These are phyloP conservation scores for Drosophila obscura DNA, from an alignment of 1,140 invertebrate genomes.

Conservation along the genomic window DNA sequence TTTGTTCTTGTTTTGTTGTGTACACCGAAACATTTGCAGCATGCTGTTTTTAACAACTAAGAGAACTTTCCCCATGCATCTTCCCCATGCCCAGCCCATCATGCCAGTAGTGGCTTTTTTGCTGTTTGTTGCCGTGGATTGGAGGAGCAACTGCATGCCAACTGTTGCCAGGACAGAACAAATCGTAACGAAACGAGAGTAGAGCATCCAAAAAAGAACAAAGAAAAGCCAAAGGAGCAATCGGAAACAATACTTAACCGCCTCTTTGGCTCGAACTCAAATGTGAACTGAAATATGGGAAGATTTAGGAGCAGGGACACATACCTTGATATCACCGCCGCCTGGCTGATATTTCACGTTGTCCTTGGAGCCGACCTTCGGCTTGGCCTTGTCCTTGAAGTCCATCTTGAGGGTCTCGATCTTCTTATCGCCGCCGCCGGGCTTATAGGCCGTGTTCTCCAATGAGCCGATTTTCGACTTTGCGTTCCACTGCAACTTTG, in stretches of 20 bases:
- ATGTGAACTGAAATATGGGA: constrained; percentile 48
- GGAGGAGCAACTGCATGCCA: constrained; percentile 22
- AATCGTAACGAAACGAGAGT: constrained; percentile 43
- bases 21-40: constrained; percentile 39
- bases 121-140: constrained; percentile 13
- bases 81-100: constrained; percentile 55
- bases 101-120: constrained; percentile 39
- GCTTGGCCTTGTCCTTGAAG: constrained; percentile 95
- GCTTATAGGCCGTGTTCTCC: constrained; percentile 96
- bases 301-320: constrained; percentile 1
- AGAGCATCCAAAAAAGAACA: constrained; percentile 44
- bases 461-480: constrained; percentile 96
- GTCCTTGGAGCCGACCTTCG: constrained; percentile 96
- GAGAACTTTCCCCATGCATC: constrained; percentile 30
- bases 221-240: constrained; percentile 26
- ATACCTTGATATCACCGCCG: constrained; percentile 95
- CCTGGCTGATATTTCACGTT: constrained; percentile 89
- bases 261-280: constrained; percentile 50
- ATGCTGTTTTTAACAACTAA: constrained; percentile 47
- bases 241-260: constrained; percentile 39
- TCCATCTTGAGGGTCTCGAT: constrained; percentile 95
- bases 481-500: constrained; percentile 96
- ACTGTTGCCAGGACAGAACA: constrained; percentile 33
- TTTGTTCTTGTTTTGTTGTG: constrained; percentile 4
- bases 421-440: constrained; percentile 96